Base-by-base conservation (phyloP, 2,888 invertebrate genomes). In the Holacanthella duospinosa region DNA sequence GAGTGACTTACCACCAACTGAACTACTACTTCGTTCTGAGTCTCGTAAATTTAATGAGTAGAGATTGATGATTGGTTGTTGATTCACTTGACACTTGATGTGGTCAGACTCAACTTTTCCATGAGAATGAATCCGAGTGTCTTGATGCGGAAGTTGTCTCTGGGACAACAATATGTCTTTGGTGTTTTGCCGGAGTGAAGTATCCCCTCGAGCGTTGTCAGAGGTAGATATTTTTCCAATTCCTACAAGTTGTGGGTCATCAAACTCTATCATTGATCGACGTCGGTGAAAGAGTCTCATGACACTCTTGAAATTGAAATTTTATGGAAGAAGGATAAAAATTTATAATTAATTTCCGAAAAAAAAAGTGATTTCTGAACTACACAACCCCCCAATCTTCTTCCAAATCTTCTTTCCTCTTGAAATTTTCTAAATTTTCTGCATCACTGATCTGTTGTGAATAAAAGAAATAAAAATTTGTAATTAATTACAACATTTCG, bases 161-260 rank as follows among this genome's bases (percentile, higher is more conserved):
- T 9, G 6, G 36, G 36, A 36, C 36, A 16, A 16, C 6, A 16
- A 16, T n/a, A 21, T 4, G 48, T 48, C 48, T 21, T 48, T 48
- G 21, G 21, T 16, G n/a, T 16, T 48, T 21, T 9, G 48, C 4
- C 48, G 48, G 19, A 48, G 21, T 9, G 48, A 48, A 9, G 21
- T n/a, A n/a, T 9, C 4, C 4, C 48, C 48, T 29, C 57, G 19
- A 24, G 19, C 54, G 29, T 68, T 67, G 9, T 71, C 71, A 21
- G 63, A 61, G 1, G 69, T 48, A 12, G 60, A 66, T 26, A 71
- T 59, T 3, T 66, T 65, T 1, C 64, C 59, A 66, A 71, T 71
- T 54, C 71, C 71, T 26, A 71, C 71, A 2, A 71, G 64, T n/a
- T 66, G 69, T 24, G 71, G 71, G 60, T 71, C 71, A 58, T 71